phyloP scores from a whole-genome alignment of 2,113 vertebrate genomes.

The Cebidichthys violaceus region DNA sequence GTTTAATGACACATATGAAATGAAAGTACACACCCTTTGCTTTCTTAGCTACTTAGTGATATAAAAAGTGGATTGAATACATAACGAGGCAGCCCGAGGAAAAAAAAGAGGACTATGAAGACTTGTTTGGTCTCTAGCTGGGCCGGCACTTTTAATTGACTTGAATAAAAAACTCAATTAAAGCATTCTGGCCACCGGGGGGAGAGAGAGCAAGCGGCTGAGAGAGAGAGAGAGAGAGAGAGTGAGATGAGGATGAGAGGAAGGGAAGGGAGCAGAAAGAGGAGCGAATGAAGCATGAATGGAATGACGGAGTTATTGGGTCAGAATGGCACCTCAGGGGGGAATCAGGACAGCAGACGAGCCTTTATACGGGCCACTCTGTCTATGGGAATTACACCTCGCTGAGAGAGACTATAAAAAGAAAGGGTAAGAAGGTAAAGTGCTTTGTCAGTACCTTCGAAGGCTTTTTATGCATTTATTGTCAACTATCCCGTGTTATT shows the following conservation, averaged over 20 bases:
- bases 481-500: constrained; percentile 56
- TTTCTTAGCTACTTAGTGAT: constrained; percentile 74
- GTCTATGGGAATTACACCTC: constrained; percentile 73
- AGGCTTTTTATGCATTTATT: constrained; percentile 64
- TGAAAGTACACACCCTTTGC: constrained; percentile 71
- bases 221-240: constrained; percentile 21
- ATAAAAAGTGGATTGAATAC: constrained; percentile 76
- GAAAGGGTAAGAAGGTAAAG: constrained; percentile 23
- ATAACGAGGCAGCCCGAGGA: constrained; percentile 67
- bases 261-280: constrained; percentile 39
- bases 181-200: constrained; percentile 78
- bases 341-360: constrained; percentile 68
- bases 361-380: constrained; percentile 67
- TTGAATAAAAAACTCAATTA: constrained; percentile 84
- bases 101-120: constrained; percentile 51
- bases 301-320: constrained; percentile 79
- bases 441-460: constrained; percentile 42
- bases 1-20: constrained; percentile 84
- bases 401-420: constrained; percentile 46
- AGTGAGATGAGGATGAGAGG: constrained; percentile 13
- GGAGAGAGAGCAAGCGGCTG: constrained; percentile 55
- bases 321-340: constrained; percentile 79
- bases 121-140: constrained; percentile 78
- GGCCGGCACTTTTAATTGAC: constrained; percentile 82
- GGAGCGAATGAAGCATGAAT: constrained; percentile 66